These are phyloP conservation scores for Eptesicus fuscus DNA, from an alignment of 2,113 vertebrate genomes.

Conservation along the genomic window DNA sequence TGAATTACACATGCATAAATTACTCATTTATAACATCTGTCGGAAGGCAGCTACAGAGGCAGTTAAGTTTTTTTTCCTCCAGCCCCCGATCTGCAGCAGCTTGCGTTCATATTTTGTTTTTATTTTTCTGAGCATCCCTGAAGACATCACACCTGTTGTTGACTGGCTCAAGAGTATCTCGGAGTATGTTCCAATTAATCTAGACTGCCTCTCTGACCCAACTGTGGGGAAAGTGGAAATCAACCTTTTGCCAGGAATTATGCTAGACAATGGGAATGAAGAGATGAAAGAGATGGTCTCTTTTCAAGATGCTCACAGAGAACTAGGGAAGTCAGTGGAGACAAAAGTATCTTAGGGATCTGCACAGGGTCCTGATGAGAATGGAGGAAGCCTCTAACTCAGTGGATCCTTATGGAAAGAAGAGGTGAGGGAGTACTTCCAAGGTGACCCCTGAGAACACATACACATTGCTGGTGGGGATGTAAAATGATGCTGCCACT, in stretches of 20 bases:
- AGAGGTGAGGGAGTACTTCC: not conserved
- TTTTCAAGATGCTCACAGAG: not conserved
- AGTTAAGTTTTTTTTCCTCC: not conserved
- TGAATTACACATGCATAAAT: slow-evolving; percentile 79
- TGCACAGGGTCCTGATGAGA: not conserved
- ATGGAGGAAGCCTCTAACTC: not conserved
- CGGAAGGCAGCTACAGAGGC: slow-evolving; percentile 43
- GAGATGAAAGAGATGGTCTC: not conserved
- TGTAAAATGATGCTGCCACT: not conserved
- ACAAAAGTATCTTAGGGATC: too few species aligned
- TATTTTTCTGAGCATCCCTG: slow-evolving; percentile 45
- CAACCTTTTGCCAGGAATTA: not conserved
- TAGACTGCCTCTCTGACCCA: not conserved
- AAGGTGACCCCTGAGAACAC: not conserved
- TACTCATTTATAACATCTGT: slow-evolving; percentile 79
- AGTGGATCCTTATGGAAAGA: not conserved
- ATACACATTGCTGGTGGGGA: not conserved
- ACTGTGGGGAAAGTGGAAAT: not conserved
- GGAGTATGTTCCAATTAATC: not conserved
- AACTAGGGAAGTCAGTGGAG: not conserved
- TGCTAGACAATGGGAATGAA: not conserved
- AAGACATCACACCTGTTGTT: slow-evolving; percentile 41
- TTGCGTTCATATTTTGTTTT: slow-evolving; percentile 27
- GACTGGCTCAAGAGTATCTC: not conserved
- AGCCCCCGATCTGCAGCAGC: not conserved